phyloP scores from a whole-genome alignment of 2,797 vertebrate species.

The Euthynnus affinis region DNA sequence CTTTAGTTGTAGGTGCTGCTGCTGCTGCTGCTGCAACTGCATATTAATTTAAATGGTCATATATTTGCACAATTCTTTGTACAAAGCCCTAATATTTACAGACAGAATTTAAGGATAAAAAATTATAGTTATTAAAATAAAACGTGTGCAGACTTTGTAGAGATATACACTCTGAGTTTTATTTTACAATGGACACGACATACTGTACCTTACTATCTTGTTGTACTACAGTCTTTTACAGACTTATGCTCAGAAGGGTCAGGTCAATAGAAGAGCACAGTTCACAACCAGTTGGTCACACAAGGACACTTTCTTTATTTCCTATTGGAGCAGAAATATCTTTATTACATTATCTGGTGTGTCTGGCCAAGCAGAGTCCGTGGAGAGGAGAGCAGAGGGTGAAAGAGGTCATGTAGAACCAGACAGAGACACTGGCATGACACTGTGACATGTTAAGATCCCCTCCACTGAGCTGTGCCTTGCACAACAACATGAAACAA shows the following conservation, averaged over 20 bases:
- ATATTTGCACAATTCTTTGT: not conserved
- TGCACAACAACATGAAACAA: constrained; percentile 91
- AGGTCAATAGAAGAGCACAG: constrained; percentile 30
- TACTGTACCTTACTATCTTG: constrained; percentile 11
- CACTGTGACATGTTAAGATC: constrained; percentile 88
- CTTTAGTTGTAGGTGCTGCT: not conserved
- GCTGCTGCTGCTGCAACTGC: not conserved
- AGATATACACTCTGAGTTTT: not conserved
- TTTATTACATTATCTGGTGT: constrained; percentile 79
- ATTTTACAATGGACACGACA: not conserved
- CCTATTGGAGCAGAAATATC: constrained; percentile 80
- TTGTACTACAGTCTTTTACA: constrained; percentile 5
- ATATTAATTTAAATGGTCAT: not conserved
- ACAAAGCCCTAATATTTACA: not conserved
- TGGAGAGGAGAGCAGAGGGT: constrained; percentile 73
- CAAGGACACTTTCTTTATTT: constrained; percentile 73
- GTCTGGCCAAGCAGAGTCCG: constrained; percentile 70
- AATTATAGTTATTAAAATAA: not conserved
- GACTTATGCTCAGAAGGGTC: constrained; percentile 28
- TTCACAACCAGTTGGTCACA: constrained; percentile 59
- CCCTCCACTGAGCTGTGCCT: constrained; percentile 91
- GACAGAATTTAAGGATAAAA: not conserved
- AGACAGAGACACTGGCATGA: constrained; percentile 82
- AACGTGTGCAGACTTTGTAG: not conserved
- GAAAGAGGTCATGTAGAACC: constrained; percentile 81